Base-by-base conservation (phyloP, 1,140 invertebrate genomes). In the Holotrichia oblita region DNA sequence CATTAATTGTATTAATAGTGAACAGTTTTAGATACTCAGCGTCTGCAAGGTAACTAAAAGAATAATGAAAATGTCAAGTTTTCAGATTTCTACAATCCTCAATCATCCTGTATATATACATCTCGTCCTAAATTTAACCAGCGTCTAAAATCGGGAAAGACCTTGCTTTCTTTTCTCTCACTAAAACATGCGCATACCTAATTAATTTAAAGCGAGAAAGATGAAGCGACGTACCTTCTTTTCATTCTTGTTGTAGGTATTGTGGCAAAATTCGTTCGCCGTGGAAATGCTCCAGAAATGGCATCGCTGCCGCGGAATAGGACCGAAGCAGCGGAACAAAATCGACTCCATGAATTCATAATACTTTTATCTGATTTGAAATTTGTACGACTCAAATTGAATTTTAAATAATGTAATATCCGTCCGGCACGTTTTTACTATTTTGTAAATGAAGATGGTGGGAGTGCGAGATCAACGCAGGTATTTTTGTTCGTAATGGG, bases 271-370 rank as follows among this genome's bases (percentile, higher is more conserved):
- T 48, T 3, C n/a, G 44, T 48, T 48, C 44, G 44, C 2, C 10
- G 10, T 17, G n/a, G n/a, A 48, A 17, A 17, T 17, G 44, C 44
- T 48, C 10, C 44, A 48, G n/a, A 17, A 48, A 34, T 34, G 27
- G 4, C n/a, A n/a, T n/a, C 27, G 2, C 10, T 48, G 10, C 44
- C 10, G 44, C n/a, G 44, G n/a, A 48, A 17, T 48, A 14, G 44
- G 44, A 48, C 10, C 10, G 7, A 8, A 48, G 27, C 27, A 48
- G n/a, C 44, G 44, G 44, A 48, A 48, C 44, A 48, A 48, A 48
- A 48, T 76, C 75, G 76, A 77, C 79, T 80, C 77, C 77, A 80
- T 80, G 79, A 80, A 80, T 80, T 80, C 77, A 80, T 80, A 80
- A 77, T 80, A 77, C 78, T 79, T 79, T 79, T 79, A 79, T 79